Evolutionary conservation across 2,113 vertebrate genomes (phyloP).

Genomic region (Sinocyclocheilus maitianheensis): DNA sequence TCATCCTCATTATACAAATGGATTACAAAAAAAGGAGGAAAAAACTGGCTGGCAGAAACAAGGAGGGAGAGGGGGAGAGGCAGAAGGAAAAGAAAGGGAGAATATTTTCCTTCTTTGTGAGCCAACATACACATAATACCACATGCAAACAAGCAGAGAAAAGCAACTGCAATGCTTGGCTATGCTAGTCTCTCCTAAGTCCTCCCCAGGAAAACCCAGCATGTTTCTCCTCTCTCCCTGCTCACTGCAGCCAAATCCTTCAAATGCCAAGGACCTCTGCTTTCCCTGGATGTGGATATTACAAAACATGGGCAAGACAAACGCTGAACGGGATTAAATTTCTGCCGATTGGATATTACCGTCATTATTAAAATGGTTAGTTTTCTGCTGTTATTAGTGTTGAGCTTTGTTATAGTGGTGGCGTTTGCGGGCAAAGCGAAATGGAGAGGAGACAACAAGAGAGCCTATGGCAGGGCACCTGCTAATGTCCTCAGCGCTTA

Average conservation of each 20-base stretch:
- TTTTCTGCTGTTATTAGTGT: conserved; percentile 66
- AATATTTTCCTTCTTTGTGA: conserved; percentile 78
- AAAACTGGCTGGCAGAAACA: conserved; percentile 69
- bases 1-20: conserved; percentile 92
- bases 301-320: conserved; percentile 73
- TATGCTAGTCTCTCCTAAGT: conserved; percentile 72
- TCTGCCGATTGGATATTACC: conserved; percentile 76
- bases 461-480: conserved; percentile 79
- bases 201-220: conserved; percentile 72
- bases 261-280: conserved; percentile 70
- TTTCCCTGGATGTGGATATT: conserved; percentile 76
- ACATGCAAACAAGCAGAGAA: conserved; percentile 81
- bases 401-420: conserved; percentile 69
- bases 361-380: conserved; percentile 71
- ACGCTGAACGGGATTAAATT: conserved; percentile 72
- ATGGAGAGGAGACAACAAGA: conserved; percentile 74
- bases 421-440: conserved; percentile 71
- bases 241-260: conserved; percentile 68
- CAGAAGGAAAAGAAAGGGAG: conserved; percentile 71
- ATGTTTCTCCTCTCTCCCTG: conserved; percentile 68
- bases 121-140: conserved; percentile 79
- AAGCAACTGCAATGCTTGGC: conserved; percentile 70
- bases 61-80: conserved; percentile 71
- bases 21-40: conserved; percentile 87
- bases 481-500: conserved; percentile 98